Conservation (phyloP, 2,888 invertebrate genomes). For the Pardosa pseudoannulata region DNA sequence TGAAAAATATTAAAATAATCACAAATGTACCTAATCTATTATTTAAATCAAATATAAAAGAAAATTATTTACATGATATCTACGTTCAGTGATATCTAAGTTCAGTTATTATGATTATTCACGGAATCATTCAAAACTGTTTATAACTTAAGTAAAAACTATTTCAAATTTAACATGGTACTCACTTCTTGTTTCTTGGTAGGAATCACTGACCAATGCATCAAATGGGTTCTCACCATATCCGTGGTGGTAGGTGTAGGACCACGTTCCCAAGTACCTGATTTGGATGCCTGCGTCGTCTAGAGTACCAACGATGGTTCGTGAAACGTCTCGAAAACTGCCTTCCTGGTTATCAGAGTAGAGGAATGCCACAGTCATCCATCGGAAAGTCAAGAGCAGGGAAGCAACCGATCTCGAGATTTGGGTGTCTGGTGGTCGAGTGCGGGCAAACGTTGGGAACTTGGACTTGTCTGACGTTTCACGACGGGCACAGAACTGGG, state of each 20-base stretch:
- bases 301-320: conserved; percentile 86
- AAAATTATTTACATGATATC: no score
- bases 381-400: conserved; percentile 88
- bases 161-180: no score
- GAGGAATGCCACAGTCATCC: conserved; percentile 91
- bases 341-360: conserved; percentile 87
- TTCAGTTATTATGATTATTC: no score
- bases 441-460: conserved; percentile 93
- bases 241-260: conserved; percentile 87
- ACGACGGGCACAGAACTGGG: conserved; percentile 92
- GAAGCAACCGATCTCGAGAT: conserved; percentile 94
- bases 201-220: conserved; percentile 88
- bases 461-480: conserved; percentile 91
- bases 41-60: no score
- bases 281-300: conserved; percentile 85
- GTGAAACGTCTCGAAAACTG: conserved; percentile 85
- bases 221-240: conserved; percentile 91
- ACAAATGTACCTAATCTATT: no score
- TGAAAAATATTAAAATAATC: no score
- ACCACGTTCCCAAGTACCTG: conserved; percentile 83
- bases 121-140: no score
- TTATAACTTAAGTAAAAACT: no score
- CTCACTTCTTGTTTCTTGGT: conserved; percentile 91
- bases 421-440: conserved; percentile 93
- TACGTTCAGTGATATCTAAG: no score